Evolutionary conservation across 1,140 invertebrate genomes (phyloP).

Genomic region (Drosophila lini): DNA sequence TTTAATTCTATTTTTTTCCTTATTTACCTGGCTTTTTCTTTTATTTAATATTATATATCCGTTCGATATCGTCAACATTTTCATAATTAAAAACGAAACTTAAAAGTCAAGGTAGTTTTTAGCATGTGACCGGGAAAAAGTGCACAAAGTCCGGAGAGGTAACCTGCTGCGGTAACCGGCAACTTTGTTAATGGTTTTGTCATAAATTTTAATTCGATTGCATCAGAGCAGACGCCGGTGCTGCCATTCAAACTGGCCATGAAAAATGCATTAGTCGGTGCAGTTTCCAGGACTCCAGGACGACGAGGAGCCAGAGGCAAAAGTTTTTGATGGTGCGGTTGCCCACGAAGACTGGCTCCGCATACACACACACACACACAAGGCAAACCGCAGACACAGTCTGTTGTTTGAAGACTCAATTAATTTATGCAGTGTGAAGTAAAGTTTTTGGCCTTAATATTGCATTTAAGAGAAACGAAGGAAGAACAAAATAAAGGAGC

Average conservation of each 20-base stretch:
- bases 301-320: constrained; percentile 20
- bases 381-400: constrained; percentile 44
- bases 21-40: no score
- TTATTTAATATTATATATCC: not conserved
- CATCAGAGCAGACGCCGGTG: constrained; percentile 53
- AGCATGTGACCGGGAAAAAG: constrained; percentile 59
- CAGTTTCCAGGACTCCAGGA: constrained; percentile 7
- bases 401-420: constrained; percentile 65
- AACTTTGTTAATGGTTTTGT: constrained; percentile 83
- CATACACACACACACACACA: constrained; percentile 4
- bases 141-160: not conserved
- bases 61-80: not conserved
- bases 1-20: not conserved
- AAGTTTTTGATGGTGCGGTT: constrained; percentile 74
- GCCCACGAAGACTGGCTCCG: constrained; percentile 30
- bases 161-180: constrained; percentile 26
- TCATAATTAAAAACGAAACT: constrained; percentile 55
- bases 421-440: constrained; percentile 78
- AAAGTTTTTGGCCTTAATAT: constrained; percentile 58
- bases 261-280: constrained; percentile 73
- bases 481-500: constrained; percentile 1
- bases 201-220: constrained; percentile 83
- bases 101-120: constrained; percentile 58
- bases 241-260: constrained; percentile 43
- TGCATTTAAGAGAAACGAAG: constrained; percentile 7